These are phyloP conservation scores for Thereva nobilitata DNA, from an alignment of 2,888 invertebrate genomes.

Conservation along the genomic window DNA sequence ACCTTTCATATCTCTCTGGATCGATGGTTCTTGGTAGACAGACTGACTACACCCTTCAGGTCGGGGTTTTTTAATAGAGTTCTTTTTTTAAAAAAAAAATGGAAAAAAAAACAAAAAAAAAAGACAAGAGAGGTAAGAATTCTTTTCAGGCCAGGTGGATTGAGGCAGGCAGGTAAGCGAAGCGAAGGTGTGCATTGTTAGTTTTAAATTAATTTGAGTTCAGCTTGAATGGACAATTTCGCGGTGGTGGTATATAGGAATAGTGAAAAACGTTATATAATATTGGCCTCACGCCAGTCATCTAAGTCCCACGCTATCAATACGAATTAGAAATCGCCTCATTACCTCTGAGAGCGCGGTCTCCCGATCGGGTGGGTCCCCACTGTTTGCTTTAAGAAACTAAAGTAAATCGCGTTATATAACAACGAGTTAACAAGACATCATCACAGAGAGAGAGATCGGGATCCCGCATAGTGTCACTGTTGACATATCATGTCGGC, in stretches of 20 bases:
- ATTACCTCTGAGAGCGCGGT: background rate
- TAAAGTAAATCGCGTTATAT: background rate
- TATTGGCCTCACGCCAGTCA: background rate
- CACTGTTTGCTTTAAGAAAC: slow-evolving; percentile 12
- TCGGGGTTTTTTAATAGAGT: slow-evolving; percentile 3
- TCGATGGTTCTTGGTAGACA: slow-evolving; percentile 20
- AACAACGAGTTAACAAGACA: slow-evolving; percentile 13
- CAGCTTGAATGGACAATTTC: slow-evolving; percentile 28
- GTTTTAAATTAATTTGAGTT: slow-evolving; percentile 28
- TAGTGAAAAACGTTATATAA: background rate
- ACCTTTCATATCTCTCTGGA: slow-evolving; percentile 15
- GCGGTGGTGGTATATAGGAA: slow-evolving; percentile 7
- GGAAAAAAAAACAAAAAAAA: too few relatives aligned
- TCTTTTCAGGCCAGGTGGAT: slow-evolving; percentile 13
- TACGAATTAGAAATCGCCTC: slow-evolving; percentile 11
- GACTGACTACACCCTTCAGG: slow-evolving; percentile 18
- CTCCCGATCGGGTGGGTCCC: slow-evolving; percentile 3
- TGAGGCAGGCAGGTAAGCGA: slow-evolving; percentile 16
- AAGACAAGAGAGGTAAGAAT: too few relatives aligned
- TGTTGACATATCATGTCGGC: slow-evolving; percentile 15
- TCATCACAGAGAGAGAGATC: slow-evolving; percentile 3
- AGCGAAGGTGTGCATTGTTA: slow-evolving; percentile 26
- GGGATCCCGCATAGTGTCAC: slow-evolving; percentile 12
- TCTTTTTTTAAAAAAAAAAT: background rate
- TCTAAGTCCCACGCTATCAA: slow-evolving; percentile 22